Percentiles rank a stretch among this genome's conserved stretches.
These are phyloP conservation scores for Tragelaphus scriptus DNA, from an alignment of 2,113 vertebrate genomes.

Conservation along the genomic window DNA sequence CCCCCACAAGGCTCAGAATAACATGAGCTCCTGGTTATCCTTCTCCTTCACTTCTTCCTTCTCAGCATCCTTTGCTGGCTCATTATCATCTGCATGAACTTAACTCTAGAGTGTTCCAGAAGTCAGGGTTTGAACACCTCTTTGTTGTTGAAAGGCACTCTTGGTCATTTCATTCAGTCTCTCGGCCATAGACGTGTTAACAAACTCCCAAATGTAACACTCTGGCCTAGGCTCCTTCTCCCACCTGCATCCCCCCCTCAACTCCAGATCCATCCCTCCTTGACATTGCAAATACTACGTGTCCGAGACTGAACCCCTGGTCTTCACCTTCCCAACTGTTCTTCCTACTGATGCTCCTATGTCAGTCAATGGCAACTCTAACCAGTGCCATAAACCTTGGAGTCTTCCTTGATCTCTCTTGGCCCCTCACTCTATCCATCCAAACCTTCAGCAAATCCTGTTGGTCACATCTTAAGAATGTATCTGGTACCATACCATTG, in stretches of 20 bases:
- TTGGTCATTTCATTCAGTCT: neutral
- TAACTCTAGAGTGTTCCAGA: neutral
- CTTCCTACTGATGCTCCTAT: neutral
- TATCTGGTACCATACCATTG: neutral
- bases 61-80: neutral
- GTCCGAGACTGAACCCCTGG: neutral
- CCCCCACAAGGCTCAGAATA: neutral
- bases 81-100: neutral
- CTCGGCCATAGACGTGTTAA: neutral
- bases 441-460: neutral
- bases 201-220: neutral
- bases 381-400: neutral
- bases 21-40: neutral
- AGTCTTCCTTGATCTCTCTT: neutral
- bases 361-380: neutral
- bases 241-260: neutral
- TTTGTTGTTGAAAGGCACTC: neutral
- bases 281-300: neutral
- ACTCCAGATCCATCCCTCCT: neutral
- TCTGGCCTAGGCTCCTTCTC: neutral
- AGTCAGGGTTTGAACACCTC: neutral
- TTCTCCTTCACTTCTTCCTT: neutral
- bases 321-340: neutral
- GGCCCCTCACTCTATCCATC: neutral
- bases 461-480: neutral